Percentiles rank a stretch among this genome's conserved stretches.
Conservation (phyloP, 2,797 vertebrate species). For the Chiloscyllium punctatum region DNA sequence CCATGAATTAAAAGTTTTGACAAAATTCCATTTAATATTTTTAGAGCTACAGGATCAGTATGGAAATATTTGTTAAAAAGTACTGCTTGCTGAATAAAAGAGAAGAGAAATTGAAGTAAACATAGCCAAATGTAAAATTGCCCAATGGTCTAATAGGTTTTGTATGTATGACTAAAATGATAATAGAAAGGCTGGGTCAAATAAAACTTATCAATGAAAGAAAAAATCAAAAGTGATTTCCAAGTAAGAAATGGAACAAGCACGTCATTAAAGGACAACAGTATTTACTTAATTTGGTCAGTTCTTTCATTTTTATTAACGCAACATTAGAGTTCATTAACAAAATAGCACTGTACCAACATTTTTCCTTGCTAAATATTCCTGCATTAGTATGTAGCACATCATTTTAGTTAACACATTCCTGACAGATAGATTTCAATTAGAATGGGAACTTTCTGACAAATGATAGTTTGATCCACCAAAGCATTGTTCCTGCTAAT, state of each 20-base stretch:
- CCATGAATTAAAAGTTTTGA: neutral
- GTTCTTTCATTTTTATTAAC: constrained; percentile 12
- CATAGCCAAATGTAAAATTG: neutral
- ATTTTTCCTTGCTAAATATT: neutral
- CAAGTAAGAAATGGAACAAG: neutral
- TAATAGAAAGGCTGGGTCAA: neutral
- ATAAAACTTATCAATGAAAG: neutral
- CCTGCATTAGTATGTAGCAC: neutral
- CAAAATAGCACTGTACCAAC: neutral
- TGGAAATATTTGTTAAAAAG: neutral
- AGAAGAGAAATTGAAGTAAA: neutral
- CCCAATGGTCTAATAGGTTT: neutral
- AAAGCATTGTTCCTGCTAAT: neutral
- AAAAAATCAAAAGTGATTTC: neutral
- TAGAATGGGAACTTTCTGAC: neutral
- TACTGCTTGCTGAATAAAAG: neutral
- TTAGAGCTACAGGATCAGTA: neutral
- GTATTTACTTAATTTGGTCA: neutral
- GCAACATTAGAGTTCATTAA: constrained; percentile 22
- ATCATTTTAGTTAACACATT: neutral
- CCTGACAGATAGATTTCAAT: neutral
- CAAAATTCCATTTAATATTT: neutral
- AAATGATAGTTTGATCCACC: neutral
- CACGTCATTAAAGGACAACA: neutral
- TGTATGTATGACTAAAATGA: neutral